Percentiles rank a stretch among this genome's conserved stretches.
These are phyloP conservation scores for Rhadina sibilatrix DNA, from an alignment of 2,113 vertebrate species.

Conservation along the genomic window DNA sequence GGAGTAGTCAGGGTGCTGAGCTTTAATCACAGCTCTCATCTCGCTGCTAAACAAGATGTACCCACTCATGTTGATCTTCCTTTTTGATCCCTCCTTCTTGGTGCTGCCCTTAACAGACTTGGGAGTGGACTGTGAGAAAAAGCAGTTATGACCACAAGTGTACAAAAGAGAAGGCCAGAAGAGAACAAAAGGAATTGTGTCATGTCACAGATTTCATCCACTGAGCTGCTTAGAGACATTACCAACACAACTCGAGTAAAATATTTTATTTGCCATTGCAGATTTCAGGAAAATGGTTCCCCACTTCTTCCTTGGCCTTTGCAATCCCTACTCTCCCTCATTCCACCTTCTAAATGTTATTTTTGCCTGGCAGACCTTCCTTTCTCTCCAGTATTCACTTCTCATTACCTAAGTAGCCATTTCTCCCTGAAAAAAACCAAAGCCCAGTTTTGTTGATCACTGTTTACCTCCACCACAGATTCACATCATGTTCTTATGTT, in stretches of 20 bases:
- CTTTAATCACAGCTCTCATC: slow-evolving; percentile 98
- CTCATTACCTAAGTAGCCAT: neutral
- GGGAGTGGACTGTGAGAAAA: slow-evolving; percentile 85
- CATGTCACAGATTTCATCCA: neutral
- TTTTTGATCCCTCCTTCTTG: slow-evolving; percentile 96
- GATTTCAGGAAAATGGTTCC: neutral
- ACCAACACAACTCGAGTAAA: neutral
- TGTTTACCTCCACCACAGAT: neutral
- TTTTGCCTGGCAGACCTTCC: neutral
- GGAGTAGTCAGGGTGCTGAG: slow-evolving; percentile 96
- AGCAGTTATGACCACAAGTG: slow-evolving; percentile 43
- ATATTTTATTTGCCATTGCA: neutral
- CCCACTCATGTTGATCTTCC: slow-evolving; percentile 99
- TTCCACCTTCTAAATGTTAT: neutral
- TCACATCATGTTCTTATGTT: neutral
- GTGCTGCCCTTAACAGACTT: slow-evolving; percentile 93
- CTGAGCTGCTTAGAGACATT: neutral
- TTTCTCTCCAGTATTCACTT: neutral
- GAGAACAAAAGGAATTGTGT: neutral
- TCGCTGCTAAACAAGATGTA: slow-evolving; percentile 99
- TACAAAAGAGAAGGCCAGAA: neutral
- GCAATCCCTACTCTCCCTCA: neutral
- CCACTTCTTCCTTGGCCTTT: neutral
- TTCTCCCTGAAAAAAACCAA: neutral
- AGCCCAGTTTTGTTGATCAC: neutral